Conservation (phyloP, 2,797 vertebrate genomes). For the Petrocephalus schoutedeni region DNA sequence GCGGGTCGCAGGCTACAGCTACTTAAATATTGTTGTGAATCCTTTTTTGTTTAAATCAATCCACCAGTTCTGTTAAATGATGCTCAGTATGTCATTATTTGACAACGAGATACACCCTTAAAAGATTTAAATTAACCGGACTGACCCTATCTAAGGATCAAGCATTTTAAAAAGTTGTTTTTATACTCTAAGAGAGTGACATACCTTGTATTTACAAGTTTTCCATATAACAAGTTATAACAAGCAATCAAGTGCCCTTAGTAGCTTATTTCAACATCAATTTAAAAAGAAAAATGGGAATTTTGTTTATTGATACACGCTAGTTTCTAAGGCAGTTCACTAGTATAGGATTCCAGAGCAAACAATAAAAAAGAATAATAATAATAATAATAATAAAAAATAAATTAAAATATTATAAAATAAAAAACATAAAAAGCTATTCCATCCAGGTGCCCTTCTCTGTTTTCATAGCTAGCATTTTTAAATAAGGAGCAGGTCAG, state of each 20-base stretch:
- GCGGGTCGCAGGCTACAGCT: background rate
- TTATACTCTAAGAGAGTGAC: slow-evolving; percentile 81
- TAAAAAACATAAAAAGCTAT: background rate
- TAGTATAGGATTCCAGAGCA: slow-evolving; percentile 75
- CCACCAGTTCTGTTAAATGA: background rate
- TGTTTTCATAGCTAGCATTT: background rate
- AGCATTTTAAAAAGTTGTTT: slow-evolving; percentile 66
- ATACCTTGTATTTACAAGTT: slow-evolving; percentile 78
- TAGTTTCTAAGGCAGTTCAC: slow-evolving; percentile 78
- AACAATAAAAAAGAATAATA: slow-evolving; percentile 49
- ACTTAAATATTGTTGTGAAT: background rate
- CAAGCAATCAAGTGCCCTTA: slow-evolving; percentile 60
- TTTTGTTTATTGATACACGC: slow-evolving; percentile 61
- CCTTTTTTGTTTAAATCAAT: background rate
- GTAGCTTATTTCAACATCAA: slow-evolving; percentile 78
- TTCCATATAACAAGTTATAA: slow-evolving; percentile 75
- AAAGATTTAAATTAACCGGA: background rate
- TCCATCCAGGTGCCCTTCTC: background rate
- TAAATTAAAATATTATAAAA: slow-evolving; percentile 9
- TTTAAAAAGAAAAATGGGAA: slow-evolving; percentile 78
- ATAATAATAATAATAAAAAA: slow-evolving; percentile 49
- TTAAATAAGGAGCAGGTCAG: background rate
- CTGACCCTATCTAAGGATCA: background rate
- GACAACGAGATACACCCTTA: background rate
- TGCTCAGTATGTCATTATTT: background rate